phyloP scores from a whole-genome alignment of 2,888 invertebrate genomes.

The Monopis laevigella region DNA sequence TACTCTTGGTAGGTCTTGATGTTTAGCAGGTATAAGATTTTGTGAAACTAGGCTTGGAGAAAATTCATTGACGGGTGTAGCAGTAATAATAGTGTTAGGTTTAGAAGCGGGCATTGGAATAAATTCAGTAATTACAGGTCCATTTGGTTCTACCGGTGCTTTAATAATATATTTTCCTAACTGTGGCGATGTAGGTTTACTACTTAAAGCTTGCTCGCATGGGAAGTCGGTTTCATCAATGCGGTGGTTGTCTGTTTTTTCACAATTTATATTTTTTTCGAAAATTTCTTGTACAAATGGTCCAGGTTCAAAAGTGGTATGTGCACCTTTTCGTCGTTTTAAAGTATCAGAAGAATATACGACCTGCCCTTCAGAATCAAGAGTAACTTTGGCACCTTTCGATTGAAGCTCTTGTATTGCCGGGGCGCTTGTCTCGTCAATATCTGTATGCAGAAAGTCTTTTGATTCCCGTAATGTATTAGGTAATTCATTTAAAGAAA shows the following conservation, averaged over 20 bases:
- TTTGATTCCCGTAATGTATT: constrained; percentile 51
- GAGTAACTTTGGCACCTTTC: constrained; percentile 80
- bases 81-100: constrained; percentile 71
- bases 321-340: constrained; percentile 79
- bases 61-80: constrained; percentile 50
- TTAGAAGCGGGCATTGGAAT: constrained; percentile 64
- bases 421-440: constrained; percentile 37
- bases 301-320: constrained; percentile 89
- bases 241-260: constrained; percentile 48
- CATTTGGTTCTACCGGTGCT: constrained; percentile 56
- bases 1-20: constrained; percentile 46
- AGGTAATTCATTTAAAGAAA: constrained; percentile 83
- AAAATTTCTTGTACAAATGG: constrained; percentile 78
- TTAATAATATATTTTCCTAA: constrained; percentile 72
- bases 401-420: constrained; percentile 52
- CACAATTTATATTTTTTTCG: constrained; percentile 50
- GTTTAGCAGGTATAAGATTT: constrained; percentile 33
- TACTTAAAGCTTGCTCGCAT: constrained; percentile 43
- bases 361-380: constrained; percentile 88
- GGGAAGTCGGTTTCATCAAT: constrained; percentile 59
- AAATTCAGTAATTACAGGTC: constrained; percentile 62
- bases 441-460: constrained; percentile 46
- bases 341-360: constrained; percentile 89
- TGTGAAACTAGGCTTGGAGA: constrained; percentile 27
- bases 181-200: constrained; percentile 70